Base-by-base conservation (phyloP, 2,888 invertebrate species). In the Lymantria monacha region DNA sequence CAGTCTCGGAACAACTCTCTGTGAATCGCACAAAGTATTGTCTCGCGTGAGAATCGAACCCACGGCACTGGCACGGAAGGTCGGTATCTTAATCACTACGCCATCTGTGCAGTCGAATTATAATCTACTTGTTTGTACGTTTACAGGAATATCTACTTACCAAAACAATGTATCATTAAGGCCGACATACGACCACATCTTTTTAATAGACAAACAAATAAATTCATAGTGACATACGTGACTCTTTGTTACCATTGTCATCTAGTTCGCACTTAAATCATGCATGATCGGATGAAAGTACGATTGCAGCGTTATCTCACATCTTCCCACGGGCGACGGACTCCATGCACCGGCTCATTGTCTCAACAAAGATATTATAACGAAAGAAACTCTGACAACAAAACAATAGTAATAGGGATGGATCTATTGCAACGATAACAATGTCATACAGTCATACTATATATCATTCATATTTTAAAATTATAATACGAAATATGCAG, bases 271-370 rank as follows among this genome's bases (percentile, higher is more conserved):
- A 85, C 81, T 83, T 87, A 83, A 83, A 87, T 87, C 85, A 87
- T 80, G 83, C 83, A 80, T 85, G 83, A 81, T 87, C 74, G 72
- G 83, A 84, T 85, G 87, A 89, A 88, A 87, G 85, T 83, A 78
- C 81, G 78, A 82, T 80, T 81, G 79, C 76, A 66, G 67, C 57
- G 69, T 73, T 85, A 87, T 86, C 86, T 75, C 56, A 53, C 61
- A 80, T 85, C 84, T 87, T 87, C 87, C 81, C 87, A 85, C 84
- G 79, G 73, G 69, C 74, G 79, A 70, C 72, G 72, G 72, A 52
- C 74, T 68, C 60, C 55, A 46, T 57, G 57, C 41, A 48, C 62
- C 55, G 59, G 49, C 63, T 71, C 70, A 81, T 80, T 82, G 81
- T 81, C 63, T 66, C 67, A 64, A 69, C 69, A 71, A n/a, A 67